phyloP scores from a whole-genome alignment of 2,888 invertebrate genomes.

The Biston stratarius region DNA sequence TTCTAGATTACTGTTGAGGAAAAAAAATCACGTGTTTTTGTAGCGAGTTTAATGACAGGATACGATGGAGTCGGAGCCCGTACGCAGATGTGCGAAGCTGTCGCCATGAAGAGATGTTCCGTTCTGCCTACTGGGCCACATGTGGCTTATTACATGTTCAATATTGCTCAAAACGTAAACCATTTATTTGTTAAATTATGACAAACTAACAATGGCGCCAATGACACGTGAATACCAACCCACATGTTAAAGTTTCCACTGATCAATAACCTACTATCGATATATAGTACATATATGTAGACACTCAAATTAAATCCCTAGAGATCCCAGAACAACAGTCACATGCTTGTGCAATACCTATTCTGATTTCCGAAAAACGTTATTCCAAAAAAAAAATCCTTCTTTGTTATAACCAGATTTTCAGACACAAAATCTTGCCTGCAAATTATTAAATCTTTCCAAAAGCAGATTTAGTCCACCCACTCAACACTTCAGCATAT shows the following conservation, averaged over 20 bases:
- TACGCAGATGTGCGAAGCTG: slow-evolving; percentile 78
- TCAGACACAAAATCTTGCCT: no score
- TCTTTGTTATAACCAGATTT: no score
- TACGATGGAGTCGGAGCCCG: slow-evolving; percentile 68
- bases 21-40: slow-evolving; percentile 69
- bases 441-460: no score
- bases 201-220: slow-evolving; percentile 6
- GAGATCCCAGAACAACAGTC: no score
- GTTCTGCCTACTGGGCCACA: slow-evolving; percentile 69
- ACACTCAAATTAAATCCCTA: neutral
- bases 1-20: slow-evolving; percentile 63
- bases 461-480: no score
- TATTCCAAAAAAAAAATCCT: no score
- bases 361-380: no score
- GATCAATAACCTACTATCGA: neutral
- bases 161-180: slow-evolving; percentile 22
- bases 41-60: slow-evolving; percentile 79
- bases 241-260: slow-evolving; percentile 2
- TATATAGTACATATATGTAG: no score
- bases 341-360: no score
- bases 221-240: neutral
- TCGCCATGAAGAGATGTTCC: slow-evolving; percentile 69
- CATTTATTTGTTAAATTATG: slow-evolving; percentile 31
- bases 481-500: no score
- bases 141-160: slow-evolving; percentile 46